Conservation (phyloP, 2,797 vertebrate species). For the Aplochiton taeniatus region DNA sequence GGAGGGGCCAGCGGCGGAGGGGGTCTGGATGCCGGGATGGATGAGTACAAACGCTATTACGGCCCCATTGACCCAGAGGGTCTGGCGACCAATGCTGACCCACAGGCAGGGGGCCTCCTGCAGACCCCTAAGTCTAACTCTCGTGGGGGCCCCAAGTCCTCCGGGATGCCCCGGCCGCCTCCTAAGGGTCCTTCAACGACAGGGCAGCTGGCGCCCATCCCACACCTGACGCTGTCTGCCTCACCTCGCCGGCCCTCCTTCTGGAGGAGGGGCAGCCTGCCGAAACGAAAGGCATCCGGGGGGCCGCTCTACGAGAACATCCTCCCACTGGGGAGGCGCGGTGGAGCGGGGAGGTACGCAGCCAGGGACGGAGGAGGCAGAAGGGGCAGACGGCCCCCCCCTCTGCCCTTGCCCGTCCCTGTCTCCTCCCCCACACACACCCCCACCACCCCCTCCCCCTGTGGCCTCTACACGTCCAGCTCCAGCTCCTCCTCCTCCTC, state of each 20-base stretch:
- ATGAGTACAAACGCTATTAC: conserved; percentile 92
- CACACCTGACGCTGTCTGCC: conserved; percentile 76
- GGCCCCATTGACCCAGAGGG: conserved; percentile 92
- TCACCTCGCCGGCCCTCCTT: conserved; percentile 77
- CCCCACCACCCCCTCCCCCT: conserved; percentile 75
- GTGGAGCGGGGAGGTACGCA: conserved; percentile 72
- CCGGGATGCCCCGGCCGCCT: conserved; percentile 68
- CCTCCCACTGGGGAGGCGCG: conserved; percentile 76
- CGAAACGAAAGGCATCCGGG: conserved; percentile 82
- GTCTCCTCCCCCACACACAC: conserved; percentile 76
- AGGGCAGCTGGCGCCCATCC: conserved; percentile 76
- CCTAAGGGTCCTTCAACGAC: conserved; percentile 68
- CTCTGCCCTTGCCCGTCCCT: conserved; percentile 69
- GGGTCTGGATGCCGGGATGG: conserved; percentile 68
- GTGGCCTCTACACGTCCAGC: conserved; percentile 70
- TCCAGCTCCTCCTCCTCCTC: conserved; percentile 71
- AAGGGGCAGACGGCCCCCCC: conserved; percentile 70
- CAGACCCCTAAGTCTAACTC: conserved; percentile 73
- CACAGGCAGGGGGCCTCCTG: conserved; percentile 64
- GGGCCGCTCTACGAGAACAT: conserved; percentile 81
- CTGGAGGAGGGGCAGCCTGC: conserved; percentile 80
- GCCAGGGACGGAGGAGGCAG: conserved; percentile 65
- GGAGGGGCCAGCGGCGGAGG: conserved; percentile 25
- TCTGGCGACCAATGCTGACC: conserved; percentile 70
- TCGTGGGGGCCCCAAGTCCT: conserved; percentile 65